Evolutionary conservation across 1,140 invertebrate species (phyloP).

Genomic region (Helicoverpa zea): DNA sequence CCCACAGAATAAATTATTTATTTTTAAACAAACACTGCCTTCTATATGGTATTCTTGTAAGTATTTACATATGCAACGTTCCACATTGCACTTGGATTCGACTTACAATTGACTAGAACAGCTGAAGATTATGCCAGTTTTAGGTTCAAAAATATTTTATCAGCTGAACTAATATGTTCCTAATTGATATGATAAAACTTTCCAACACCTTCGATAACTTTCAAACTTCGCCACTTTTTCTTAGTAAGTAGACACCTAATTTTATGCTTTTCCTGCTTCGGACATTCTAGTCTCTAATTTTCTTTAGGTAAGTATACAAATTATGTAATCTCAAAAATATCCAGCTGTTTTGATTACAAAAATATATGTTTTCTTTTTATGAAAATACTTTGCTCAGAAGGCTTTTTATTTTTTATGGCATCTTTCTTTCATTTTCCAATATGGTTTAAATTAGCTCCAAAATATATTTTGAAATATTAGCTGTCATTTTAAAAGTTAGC

Average conservation of each 20-base stretch:
- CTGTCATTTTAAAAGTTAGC: constrained; percentile 44
- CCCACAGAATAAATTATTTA: constrained; percentile 27
- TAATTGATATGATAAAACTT: constrained; percentile 2
- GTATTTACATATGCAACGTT: constrained; percentile 32
- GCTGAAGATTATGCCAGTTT: constrained; percentile 30
- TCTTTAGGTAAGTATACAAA: neutral
- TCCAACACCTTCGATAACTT: neutral
- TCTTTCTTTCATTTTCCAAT: neutral
- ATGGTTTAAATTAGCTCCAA: neutral
- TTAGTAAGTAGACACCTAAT: neutral
- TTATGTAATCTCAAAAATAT: constrained; percentile 31
- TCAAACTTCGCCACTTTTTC: neutral
- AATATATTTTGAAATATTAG: constrained; percentile 20
- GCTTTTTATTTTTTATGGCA: neutral
- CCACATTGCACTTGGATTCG: constrained; percentile 14
- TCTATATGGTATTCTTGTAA: neutral
- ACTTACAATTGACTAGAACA: constrained; percentile 45
- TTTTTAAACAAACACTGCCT: constrained; percentile 10
- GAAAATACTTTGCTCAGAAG: constrained; percentile 13
- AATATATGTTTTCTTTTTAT: constrained; percentile 13
- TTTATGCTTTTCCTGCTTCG: neutral
- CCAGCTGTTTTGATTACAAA: constrained; percentile 17
- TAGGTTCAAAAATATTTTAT: constrained; percentile 18
- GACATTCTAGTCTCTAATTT: neutral
- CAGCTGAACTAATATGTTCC: constrained; percentile 9